phyloP scores from a whole-genome alignment of 2,797 vertebrate genomes.

The Gallirallus australis region DNA sequence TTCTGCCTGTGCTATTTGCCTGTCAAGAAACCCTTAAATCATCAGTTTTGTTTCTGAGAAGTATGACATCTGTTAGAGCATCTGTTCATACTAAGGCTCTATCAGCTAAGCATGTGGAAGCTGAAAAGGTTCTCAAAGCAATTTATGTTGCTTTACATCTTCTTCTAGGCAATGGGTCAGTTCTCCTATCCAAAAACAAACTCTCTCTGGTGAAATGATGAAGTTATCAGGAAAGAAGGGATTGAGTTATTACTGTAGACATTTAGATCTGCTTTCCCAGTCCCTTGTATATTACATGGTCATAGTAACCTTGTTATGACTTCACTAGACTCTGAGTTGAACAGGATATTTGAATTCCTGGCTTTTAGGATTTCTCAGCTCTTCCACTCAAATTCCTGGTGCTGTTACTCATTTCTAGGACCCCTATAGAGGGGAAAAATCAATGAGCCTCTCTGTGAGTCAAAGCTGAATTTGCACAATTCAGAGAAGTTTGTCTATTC shows the following conservation, averaged over 20 bases:
- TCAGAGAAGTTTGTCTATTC: not conserved
- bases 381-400: not conserved
- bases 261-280: not conserved
- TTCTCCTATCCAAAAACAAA: not conserved
- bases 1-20: not conserved
- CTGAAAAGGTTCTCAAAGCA: not conserved
- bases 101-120: not conserved
- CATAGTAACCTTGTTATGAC: not conserved
- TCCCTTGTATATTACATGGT: not conserved
- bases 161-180: not conserved
- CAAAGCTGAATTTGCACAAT: not conserved
- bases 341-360: not conserved
- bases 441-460: not conserved
- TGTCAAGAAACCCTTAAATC: constrained; percentile 11
- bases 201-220: not conserved
- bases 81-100: not conserved
- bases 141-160: not conserved
- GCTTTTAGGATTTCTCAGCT: not conserved
- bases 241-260: not conserved
- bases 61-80: constrained; percentile 9
- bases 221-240: not conserved
- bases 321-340: not conserved
- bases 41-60: constrained; percentile 19
- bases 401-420: not conserved
- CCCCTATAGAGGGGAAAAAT: not conserved